Conservation (phyloP, 2,888 invertebrate species). For the Brachyopa scutellaris region DNA sequence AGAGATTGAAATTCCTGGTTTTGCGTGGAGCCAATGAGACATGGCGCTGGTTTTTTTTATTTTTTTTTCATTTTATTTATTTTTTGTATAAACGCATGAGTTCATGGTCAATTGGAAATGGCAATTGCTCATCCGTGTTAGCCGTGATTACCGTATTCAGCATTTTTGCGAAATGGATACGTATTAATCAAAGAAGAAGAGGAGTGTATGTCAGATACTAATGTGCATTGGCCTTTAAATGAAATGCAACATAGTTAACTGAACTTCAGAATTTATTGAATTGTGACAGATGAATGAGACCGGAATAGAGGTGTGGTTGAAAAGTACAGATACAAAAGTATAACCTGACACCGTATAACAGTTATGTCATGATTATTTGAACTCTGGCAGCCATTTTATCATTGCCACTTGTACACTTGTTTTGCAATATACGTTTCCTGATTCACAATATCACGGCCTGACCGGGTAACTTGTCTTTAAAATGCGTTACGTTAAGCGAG, state of each 20-base stretch:
- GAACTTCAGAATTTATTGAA: constrained; percentile 42
- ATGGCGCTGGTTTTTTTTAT: too few species aligned
- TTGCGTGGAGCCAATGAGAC: constrained; percentile 37
- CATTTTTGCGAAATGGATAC: constrained; percentile 49
- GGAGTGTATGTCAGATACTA: not conserved
- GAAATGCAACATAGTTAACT: constrained; percentile 33
- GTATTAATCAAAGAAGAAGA: constrained; percentile 55
- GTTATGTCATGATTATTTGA: too few species aligned
- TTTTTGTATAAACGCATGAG: constrained; percentile 50
- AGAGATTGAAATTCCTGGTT: constrained; percentile 66
- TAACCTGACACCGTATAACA: too few species aligned
- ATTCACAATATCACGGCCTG: too few species aligned
- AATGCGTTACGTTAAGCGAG: too few species aligned
- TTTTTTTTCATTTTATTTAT: too few species aligned
- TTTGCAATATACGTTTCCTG: too few species aligned
- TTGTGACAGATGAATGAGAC: constrained; percentile 49
- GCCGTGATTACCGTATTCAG: constrained; percentile 59
- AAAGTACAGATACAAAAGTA: too few species aligned
- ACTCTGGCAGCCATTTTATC: too few species aligned
- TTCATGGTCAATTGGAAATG: constrained; percentile 69
- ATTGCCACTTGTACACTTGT: too few species aligned
- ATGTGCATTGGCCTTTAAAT: constrained; percentile 48
- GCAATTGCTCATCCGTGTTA: constrained; percentile 71
- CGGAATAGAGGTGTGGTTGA: too few species aligned
- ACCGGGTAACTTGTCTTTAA: too few species aligned